Evolutionary conservation across 2,888 invertebrate genomes (phyloP).

Genomic region (Pterostichus niger): DNA sequence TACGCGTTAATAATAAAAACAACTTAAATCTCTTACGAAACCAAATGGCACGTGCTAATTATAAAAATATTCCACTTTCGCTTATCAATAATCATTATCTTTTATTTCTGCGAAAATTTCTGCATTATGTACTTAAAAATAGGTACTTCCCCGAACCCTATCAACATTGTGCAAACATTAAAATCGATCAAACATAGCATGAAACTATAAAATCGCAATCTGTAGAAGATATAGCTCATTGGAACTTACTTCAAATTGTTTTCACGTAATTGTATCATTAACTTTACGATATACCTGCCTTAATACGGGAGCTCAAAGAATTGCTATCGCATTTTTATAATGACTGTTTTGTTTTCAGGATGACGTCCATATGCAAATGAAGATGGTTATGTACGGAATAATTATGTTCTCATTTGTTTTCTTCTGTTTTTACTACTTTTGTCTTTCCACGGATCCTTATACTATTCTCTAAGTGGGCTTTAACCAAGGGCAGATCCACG

Average conservation of each 20-base stretch:
- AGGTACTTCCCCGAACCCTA: not conserved
- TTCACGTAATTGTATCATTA: slow-evolving; percentile 2
- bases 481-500: too few relatives aligned
- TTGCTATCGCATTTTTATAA: too few relatives aligned
- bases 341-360: too few relatives aligned
- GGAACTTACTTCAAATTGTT: not conserved
- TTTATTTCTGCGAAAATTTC: not conserved
- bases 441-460: too few relatives aligned
- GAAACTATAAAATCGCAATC: not conserved
- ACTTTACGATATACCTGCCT: not conserved
- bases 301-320: too few relatives aligned
- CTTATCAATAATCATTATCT: not conserved
- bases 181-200: not conserved
- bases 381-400: too few relatives aligned
- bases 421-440: too few relatives aligned
- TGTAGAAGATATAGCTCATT: not conserved
- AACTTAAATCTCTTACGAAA: not conserved
- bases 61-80: not conserved
- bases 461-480: too few relatives aligned
- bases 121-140: not conserved
- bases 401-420: too few relatives aligned
- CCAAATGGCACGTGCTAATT: not conserved
- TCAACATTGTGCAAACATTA: not conserved
- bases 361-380: too few relatives aligned
- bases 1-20: too few relatives aligned